Percentiles rank a stretch among this genome's conserved stretches.
Conservation (phyloP, 1,140 invertebrate genomes). For the Neuroterus valhalla region DNA sequence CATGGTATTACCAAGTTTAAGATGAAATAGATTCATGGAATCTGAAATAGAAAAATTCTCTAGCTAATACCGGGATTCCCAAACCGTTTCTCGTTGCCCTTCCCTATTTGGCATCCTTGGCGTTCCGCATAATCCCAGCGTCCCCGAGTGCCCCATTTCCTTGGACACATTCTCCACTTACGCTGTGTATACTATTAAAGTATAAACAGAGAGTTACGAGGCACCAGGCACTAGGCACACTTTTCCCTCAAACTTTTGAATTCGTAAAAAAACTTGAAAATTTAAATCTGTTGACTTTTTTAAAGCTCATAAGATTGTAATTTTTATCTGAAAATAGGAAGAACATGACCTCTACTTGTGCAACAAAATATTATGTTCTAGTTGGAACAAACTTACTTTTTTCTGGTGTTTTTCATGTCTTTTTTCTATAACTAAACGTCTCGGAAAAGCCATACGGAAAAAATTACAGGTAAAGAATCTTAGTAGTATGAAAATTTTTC, state of each 20-base stretch:
- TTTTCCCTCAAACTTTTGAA: neutral
- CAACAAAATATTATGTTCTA: neutral
- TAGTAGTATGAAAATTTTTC: conserved; percentile 7
- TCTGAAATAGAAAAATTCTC: conserved; percentile 66
- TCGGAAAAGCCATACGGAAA: too few relatives aligned
- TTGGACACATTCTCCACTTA: conserved; percentile 40
- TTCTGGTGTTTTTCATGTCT: neutral
- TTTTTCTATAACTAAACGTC: too few relatives aligned
- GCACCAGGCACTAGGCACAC: neutral
- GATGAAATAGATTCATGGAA: conserved; percentile 63
- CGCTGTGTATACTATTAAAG: conserved; percentile 1
- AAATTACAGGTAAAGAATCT: neutral
- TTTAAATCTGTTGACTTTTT: neutral
- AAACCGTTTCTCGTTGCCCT: conserved; percentile 38
- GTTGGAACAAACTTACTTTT: neutral
- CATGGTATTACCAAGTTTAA: conserved; percentile 59
- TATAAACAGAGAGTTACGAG: neutral
- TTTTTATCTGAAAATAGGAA: too few relatives aligned
- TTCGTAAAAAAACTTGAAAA: neutral
- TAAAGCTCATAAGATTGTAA: too few relatives aligned
- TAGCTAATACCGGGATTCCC: conserved; percentile 58
- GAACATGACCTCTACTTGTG: too few relatives aligned
- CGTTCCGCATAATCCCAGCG: conserved; percentile 48
- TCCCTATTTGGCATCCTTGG: neutral
- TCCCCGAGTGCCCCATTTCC: conserved; percentile 49